Percentiles rank a stretch among this genome's conserved stretches.
These are phyloP conservation scores for Tachuris rubrigastra DNA, from an alignment of 2,113 vertebrate genomes.

Conservation along the genomic window DNA sequence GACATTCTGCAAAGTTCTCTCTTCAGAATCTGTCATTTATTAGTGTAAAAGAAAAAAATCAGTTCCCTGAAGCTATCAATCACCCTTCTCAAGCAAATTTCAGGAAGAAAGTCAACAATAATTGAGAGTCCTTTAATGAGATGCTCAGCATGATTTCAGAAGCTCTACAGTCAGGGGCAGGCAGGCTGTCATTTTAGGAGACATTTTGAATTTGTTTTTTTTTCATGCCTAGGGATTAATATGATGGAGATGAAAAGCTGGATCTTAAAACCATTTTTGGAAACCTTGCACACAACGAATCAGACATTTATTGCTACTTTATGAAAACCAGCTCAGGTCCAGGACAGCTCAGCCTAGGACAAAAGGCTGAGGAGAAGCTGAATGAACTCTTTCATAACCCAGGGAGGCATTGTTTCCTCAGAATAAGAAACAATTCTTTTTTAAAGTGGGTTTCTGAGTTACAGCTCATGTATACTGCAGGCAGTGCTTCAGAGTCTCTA, in stretches of 20 bases:
- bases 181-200: neutral
- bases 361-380: neutral
- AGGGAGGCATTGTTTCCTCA: neutral
- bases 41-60: neutral
- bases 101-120: neutral
- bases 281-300: neutral
- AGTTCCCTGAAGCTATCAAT: neutral
- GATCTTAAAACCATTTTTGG: neutral
- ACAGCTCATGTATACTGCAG: fast-evolving
- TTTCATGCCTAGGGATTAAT: neutral
- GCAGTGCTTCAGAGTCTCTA: neutral
- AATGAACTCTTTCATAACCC: neutral
- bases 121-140: conserved; percentile 43
- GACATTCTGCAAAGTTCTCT: neutral
- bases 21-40: neutral
- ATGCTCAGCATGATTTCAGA: conserved; percentile 13
- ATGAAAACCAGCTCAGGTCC: neutral
- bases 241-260: neutral
- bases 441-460: neutral
- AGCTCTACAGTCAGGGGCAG: neutral
- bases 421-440: neutral
- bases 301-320: neutral
- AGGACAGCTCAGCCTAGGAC: neutral
- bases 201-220: neutral
- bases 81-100: neutral